A percentile compares a stretch with the other conserved stretches of the same genome.
Evolutionary conservation across 2,113 vertebrate species (phyloP).

Genomic region (Antidorcas marsupialis): DNA sequence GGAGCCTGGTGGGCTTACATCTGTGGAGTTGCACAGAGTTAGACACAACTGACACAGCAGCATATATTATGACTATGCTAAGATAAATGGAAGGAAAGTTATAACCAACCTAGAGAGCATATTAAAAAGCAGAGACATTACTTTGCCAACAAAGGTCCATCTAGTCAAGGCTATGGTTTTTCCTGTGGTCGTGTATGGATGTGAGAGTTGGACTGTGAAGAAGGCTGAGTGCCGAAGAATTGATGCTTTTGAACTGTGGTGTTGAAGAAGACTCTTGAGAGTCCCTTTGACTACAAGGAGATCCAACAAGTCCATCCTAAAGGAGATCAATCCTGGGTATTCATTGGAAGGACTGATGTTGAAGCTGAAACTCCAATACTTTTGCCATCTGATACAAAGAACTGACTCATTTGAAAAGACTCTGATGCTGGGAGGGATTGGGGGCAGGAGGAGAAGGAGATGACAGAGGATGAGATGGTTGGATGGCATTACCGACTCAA

Average conservation of each 20-base stretch:
- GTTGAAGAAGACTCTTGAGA: not conserved
- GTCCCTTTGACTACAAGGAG: not conserved
- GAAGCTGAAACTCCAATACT: not conserved
- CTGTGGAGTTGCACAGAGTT: too few relatives aligned
- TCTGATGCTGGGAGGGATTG: not conserved
- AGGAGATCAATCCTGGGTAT: not conserved
- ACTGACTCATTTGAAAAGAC: not conserved
- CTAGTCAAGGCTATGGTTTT: not conserved
- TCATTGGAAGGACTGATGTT: not conserved
- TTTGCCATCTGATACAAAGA: not conserved
- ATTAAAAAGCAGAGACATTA: not conserved
- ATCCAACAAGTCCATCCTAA: not conserved
- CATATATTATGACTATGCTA: rapidly evolving
- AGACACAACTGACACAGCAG: too few relatives aligned
- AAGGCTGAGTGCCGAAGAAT: rapidly evolving
- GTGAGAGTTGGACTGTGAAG: not conserved
- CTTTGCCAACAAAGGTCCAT: not conserved
- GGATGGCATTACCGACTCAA: not conserved
- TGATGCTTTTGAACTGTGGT: not conserved
- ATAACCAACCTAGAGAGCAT: not conserved
- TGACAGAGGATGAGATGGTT: not conserved
- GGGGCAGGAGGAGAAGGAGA: not conserved
- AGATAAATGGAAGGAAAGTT: not conserved
- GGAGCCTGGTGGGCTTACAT: too few relatives aligned
- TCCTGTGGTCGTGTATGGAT: not conserved